These are phyloP conservation scores for Thalassaphorura encarpata DNA, from an alignment of 1,140 invertebrate genomes.

Conservation along the genomic window DNA sequence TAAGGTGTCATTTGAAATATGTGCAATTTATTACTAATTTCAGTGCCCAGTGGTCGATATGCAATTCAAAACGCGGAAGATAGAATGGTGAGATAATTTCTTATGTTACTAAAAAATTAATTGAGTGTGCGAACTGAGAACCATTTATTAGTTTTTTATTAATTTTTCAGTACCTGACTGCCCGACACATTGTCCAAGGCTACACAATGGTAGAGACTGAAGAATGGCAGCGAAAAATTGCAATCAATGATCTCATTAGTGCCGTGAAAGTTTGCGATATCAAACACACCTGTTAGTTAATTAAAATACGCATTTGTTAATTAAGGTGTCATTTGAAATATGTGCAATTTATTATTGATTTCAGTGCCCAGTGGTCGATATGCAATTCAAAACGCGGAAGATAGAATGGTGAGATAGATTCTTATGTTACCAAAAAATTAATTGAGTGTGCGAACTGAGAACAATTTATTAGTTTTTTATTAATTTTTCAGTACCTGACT, in stretches of 20 bases:
- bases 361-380: background rate
- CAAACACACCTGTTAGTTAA: background rate
- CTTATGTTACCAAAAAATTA: background rate
- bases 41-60: background rate
- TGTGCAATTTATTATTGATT: background rate
- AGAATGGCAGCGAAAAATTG: background rate
- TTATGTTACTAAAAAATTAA: background rate
- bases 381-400: constrained; percentile 7
- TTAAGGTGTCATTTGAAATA: background rate
- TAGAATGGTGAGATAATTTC: background rate
- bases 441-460: no score
- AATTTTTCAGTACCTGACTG: background rate
- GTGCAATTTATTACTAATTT: background rate
- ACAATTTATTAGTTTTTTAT: no score
- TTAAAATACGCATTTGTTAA: background rate
- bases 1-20: background rate
- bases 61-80: constrained; percentile 9
- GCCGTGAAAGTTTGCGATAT: constrained; percentile 1
- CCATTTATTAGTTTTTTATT: no score
- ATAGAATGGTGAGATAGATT: background rate
- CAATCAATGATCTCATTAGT: constrained; percentile 3
- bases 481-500: background rate
- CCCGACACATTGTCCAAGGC: background rate
- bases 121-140: no score
- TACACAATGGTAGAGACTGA: constrained; percentile 5